phyloP scores from a whole-genome alignment of 2,113 vertebrate species.

The Oophaga pumilio region DNA sequence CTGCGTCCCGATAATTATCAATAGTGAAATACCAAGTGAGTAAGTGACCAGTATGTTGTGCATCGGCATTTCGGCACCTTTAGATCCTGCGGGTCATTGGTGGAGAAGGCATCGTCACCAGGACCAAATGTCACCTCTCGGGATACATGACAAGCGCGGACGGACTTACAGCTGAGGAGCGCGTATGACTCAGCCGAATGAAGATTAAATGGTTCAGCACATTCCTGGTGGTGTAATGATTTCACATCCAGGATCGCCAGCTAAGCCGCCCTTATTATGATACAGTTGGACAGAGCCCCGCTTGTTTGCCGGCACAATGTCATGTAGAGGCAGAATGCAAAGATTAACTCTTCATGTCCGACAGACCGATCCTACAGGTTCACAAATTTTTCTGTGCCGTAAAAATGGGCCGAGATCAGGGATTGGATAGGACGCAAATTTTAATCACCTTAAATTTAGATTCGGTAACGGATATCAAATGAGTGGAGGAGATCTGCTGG shows the following conservation, averaged over 20 bases:
- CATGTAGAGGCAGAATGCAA: neutral
- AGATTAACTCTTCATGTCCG: neutral
- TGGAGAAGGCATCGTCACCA: neutral
- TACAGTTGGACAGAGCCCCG: neutral
- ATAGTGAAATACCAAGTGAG: neutral
- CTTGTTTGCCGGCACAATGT: neutral
- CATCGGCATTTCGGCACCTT: no score
- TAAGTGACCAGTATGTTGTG: no score
- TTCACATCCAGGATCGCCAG: slow-evolving; percentile 18
- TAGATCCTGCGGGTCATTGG: neutral
- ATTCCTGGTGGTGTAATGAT: slow-evolving; percentile 41
- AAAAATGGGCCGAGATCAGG: no score
- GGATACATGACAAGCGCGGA: neutral
- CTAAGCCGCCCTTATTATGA: slow-evolving; percentile 29
- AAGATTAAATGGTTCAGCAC: slow-evolving; percentile 40
- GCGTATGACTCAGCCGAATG: slow-evolving; percentile 20
- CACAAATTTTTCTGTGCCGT: neutral
- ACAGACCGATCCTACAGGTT: neutral
- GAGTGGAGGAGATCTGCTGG: no score
- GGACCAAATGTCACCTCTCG: slow-evolving; percentile 11
- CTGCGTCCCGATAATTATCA: no score
- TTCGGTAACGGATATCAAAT: no score
- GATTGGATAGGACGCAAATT: no score
- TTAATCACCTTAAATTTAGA: no score
- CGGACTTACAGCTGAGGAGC: slow-evolving; percentile 2